These are phyloP conservation scores for Eilema depressum DNA, from an alignment of 2,888 invertebrate genomes.

Conservation along the genomic window DNA sequence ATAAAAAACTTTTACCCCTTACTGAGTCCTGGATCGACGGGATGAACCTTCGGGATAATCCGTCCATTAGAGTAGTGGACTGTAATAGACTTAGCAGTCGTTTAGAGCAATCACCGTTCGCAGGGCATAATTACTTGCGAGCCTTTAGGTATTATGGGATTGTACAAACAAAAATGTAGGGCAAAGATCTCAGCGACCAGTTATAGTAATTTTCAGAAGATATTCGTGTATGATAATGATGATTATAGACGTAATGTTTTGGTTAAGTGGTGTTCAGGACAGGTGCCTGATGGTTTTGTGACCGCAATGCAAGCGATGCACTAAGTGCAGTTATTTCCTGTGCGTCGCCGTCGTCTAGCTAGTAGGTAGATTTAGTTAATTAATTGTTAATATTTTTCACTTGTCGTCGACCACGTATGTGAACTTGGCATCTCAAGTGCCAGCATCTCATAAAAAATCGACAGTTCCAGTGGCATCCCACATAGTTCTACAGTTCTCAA, in stretches of 20 bases:
- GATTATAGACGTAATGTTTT: not conserved
- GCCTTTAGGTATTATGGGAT: not conserved
- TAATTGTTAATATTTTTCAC: too few relatives aligned
- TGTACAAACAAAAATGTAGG: not conserved
- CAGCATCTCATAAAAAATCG: too few relatives aligned
- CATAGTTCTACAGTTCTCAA: too few relatives aligned
- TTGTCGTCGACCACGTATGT: too few relatives aligned
- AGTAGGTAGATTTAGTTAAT: too few relatives aligned
- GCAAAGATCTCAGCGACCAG: not conserved
- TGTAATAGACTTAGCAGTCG: not conserved
- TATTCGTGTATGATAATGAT: not conserved
- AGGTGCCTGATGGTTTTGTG: too few relatives aligned
- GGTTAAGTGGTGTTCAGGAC: not conserved
- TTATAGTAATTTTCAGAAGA: not conserved
- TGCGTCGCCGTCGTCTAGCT: too few relatives aligned
- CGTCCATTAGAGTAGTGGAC: slow-evolving; percentile 3
- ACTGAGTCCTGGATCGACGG: not conserved
- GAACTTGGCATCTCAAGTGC: too few relatives aligned
- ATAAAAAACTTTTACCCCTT: slow-evolving; percentile 4
- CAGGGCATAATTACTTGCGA: not conserved
- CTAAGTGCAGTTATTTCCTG: too few relatives aligned
- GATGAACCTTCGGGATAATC: not conserved
- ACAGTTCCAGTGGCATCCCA: too few relatives aligned
- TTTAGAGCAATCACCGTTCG: not conserved
- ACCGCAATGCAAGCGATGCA: too few relatives aligned